A percentile compares a stretch with the other conserved stretches of the same genome.
Evolutionary conservation across 2,797 vertebrate genomes (phyloP).

Genomic region (Peromyscus nudipes): DNA sequence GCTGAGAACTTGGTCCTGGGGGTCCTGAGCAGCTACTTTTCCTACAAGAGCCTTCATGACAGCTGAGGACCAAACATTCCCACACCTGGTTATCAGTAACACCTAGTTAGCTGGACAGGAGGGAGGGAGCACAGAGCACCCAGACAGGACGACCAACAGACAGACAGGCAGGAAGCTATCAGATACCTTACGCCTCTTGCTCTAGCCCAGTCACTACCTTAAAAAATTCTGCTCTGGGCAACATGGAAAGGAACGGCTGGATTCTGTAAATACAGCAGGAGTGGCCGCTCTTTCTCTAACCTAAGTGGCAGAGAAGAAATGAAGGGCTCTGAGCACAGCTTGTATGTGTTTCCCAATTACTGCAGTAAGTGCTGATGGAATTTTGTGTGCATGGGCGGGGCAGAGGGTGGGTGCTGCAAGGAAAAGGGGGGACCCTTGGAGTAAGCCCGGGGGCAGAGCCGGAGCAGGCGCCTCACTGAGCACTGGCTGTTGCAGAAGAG

Average conservation of each 20-base stretch:
- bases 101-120: not conserved
- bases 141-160: not conserved
- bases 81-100: not conserved
- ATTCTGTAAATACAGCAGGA: not conserved
- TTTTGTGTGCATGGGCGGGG: not conserved
- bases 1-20: too few relatives aligned
- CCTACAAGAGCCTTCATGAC: not conserved
- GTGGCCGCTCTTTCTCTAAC: not conserved
- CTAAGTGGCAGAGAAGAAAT: not conserved
- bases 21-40: too few relatives aligned
- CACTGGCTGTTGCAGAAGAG: not conserved
- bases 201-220: not conserved
- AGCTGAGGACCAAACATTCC: not conserved
- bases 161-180: not conserved
- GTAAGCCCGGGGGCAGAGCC: not conserved
- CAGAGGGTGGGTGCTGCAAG: not conserved
- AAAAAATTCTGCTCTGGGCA: not conserved
- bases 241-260: not conserved
- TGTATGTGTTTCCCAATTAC: not conserved
- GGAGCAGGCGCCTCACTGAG: not conserved
- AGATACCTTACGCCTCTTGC: not conserved
- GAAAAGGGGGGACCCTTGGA: not conserved
- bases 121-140: fast-evolving
- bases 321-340: not conserved
- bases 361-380: not conserved